Evolutionary conservation across 2,113 vertebrate species (phyloP).

Genomic region (Psilopsiagon aymara): DNA sequence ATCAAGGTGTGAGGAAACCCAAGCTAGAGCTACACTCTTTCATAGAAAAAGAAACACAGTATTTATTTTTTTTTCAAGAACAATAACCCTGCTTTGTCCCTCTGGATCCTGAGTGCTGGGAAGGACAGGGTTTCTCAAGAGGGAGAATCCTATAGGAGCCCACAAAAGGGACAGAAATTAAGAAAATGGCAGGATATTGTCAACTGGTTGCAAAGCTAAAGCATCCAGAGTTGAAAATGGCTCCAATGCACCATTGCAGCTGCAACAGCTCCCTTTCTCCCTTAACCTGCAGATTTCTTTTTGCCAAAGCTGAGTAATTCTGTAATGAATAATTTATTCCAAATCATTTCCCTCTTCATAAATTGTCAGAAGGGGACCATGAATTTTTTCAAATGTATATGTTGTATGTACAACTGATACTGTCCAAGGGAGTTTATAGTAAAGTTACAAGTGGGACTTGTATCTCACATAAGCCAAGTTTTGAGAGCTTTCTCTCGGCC

Average conservation of each 20-base stretch:
- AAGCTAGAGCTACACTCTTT: neutral
- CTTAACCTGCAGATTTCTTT: slow-evolving; percentile 11
- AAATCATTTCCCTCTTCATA: neutral
- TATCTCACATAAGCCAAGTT: neutral
- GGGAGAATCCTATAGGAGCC: neutral
- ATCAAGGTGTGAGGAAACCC: neutral
- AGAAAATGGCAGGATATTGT: neutral
- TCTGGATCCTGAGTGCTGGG: neutral
- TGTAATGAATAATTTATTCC: slow-evolving; percentile 52
- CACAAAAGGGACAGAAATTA: neutral
- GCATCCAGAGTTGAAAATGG: neutral
- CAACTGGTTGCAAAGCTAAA: neutral
- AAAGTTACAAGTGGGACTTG: neutral
- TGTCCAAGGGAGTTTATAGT: neutral
- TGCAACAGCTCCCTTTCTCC: neutral
- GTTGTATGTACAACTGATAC: neutral
- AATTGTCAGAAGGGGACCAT: neutral
- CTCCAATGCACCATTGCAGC: neutral
- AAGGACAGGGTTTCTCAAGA: neutral
- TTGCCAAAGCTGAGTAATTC: slow-evolving; percentile 14
- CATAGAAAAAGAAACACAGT: neutral
- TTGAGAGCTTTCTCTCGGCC: neutral
- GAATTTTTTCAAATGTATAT: neutral
- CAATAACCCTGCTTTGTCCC: neutral
- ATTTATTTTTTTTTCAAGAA: neutral